These are phyloP conservation scores for Reinhardtius hippoglossoides DNA, from an alignment of 2,113 vertebrate species.

Conservation along the genomic window DNA sequence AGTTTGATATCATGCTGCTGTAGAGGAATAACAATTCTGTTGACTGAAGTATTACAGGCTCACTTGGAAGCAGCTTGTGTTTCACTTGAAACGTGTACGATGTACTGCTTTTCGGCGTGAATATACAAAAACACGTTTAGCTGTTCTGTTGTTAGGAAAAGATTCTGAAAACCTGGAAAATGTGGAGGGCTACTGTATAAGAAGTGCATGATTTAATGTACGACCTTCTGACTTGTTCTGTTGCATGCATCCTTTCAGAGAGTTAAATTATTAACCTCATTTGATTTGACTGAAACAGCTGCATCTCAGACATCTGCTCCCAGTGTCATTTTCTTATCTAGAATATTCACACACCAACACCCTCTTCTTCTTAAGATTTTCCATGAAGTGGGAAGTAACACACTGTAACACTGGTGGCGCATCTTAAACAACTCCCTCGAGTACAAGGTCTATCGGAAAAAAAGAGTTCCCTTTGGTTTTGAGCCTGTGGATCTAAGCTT, in stretches of 20 bases:
- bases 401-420: background rate
- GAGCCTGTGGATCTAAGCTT: constrained; percentile 61
- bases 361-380: constrained; percentile 10
- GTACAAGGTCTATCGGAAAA: background rate
- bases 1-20: constrained; percentile 20
- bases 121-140: constrained; percentile 5
- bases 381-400: constrained; percentile 24
- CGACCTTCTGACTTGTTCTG: constrained; percentile 8
- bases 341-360: background rate
- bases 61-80: background rate
- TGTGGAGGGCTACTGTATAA: constrained; percentile 58
- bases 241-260: constrained; percentile 9
- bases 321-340: constrained; percentile 8
- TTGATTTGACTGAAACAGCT: constrained; percentile 6
- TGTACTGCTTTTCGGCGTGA: constrained; percentile 26
- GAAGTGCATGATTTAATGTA: constrained; percentile 41
- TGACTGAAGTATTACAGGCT: background rate
- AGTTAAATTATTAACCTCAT: background rate
- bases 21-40: background rate
- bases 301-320: constrained; percentile 27
- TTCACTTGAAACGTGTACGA: constrained; percentile 34
- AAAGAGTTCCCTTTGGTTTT: constrained; percentile 2
- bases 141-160: constrained; percentile 5
- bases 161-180: constrained; percentile 37
- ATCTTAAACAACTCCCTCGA: background rate